These are phyloP conservation scores for Trichosurus vulpecula DNA, from an alignment of 2,797 vertebrate genomes.

Conservation along the genomic window DNA sequence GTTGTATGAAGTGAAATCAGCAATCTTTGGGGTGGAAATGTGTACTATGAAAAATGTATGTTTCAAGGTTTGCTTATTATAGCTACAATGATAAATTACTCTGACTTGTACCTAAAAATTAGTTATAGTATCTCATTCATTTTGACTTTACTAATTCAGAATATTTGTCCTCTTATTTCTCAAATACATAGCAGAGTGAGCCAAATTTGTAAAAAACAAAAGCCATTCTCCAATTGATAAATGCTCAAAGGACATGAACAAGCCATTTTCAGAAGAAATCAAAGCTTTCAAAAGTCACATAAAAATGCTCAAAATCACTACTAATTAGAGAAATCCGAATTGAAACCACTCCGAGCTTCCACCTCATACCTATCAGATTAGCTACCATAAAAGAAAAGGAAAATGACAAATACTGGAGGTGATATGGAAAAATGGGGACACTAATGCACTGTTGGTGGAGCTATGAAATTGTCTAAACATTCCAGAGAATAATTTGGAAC, in stretches of 20 bases:
- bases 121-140: too few species aligned
- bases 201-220: not conserved
- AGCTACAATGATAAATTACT: not conserved
- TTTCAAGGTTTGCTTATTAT: not conserved
- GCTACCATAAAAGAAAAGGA: not conserved
- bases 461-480: not conserved
- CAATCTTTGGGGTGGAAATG: not conserved
- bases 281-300: not conserved
- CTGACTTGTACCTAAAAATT: too few species aligned
- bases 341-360: too few species aligned
- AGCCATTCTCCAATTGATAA: not conserved
- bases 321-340: not conserved
- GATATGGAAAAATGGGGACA: not conserved
- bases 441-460: not conserved
- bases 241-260: not conserved
- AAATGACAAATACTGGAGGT: not conserved
- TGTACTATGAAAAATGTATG: not conserved
- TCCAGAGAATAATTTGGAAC: not conserved
- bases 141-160: not conserved
- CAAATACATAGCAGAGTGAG: not conserved
- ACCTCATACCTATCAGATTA: not conserved
- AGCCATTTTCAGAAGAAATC: not conserved
- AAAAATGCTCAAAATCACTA: not conserved
- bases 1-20: not conserved
- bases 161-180: not conserved